phyloP scores from a whole-genome alignment of 2,888 invertebrate species.

The Athetis lepigone region DNA sequence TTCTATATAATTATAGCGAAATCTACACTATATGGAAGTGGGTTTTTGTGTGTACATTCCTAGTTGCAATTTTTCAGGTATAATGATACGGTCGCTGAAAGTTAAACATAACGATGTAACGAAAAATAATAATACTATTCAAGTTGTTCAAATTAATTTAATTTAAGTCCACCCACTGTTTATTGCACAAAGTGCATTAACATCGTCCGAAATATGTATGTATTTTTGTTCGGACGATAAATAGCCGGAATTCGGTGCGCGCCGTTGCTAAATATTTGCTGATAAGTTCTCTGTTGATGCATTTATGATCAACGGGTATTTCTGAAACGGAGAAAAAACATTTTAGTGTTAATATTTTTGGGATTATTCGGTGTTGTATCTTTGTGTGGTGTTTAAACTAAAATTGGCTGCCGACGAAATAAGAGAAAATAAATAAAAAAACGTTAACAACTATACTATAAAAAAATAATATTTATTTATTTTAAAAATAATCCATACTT shows the following conservation, averaged over 20 bases:
- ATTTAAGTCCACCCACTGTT: slow-evolving; percentile 49
- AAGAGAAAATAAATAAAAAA: too few relatives aligned
- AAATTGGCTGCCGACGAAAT: too few relatives aligned
- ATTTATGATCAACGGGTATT: slow-evolving; percentile 68
- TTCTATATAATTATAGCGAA: too few relatives aligned
- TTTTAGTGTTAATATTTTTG: slow-evolving; percentile 10
- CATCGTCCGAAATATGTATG: slow-evolving; percentile 79
- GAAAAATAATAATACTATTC: too few relatives aligned
- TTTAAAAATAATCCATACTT: too few relatives aligned
- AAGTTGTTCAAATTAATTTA: background rate
- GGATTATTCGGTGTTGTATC: background rate
- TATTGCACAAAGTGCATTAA: slow-evolving; percentile 79
- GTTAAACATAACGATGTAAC: too few relatives aligned
- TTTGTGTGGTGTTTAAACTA: background rate
- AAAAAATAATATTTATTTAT: too few relatives aligned
- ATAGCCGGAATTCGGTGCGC: slow-evolving; percentile 78
- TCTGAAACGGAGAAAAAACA: slow-evolving; percentile 37
- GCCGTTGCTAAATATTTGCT: slow-evolving; percentile 73
- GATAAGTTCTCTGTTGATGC: slow-evolving; percentile 65
- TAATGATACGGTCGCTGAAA: too few relatives aligned
- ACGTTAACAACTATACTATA: too few relatives aligned
- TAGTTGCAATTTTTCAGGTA: too few relatives aligned
- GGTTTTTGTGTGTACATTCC: too few relatives aligned
- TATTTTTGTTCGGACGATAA: slow-evolving; percentile 80
- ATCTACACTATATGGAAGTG: too few relatives aligned